Evolutionary conservation across 2,888 invertebrate genomes (phyloP), one percentile per base, ranked within the genome.

Genomic region (Polydrusus cervinus): DNA sequence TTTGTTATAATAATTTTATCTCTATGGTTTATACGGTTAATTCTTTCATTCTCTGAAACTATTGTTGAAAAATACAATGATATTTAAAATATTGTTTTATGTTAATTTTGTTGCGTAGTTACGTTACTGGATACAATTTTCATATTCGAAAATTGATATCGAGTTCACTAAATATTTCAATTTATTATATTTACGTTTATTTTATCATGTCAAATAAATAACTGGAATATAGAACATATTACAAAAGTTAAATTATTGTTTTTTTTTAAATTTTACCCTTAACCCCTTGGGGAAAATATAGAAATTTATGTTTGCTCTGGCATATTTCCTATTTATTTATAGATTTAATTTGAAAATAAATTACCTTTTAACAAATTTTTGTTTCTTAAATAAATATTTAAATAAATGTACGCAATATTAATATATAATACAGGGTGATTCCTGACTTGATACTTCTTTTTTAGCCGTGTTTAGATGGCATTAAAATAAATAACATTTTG

Each of bases 141-240:
- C 16, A 60, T 60, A 60, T 60, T 60, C 16, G 57, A 60, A 60
- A 16, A 38, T 60, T 60, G 57, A 60, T 60, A 60, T 38, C 14
- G 34, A 57, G 34, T 60, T 38, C 38, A 18, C 57, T 60, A 38
- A 38, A 60, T 60, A 60, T 60, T 60, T 60, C 57, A 60, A 16
- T 38, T 60, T 60, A 60, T 60, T 60, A 6, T 34, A 60, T 60
- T 60, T 14, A 38, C 57, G 11, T 60, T 60, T 60, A 60, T 60
- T 60, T 60, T 60, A 38, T 60, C 38, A 38, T 38, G 57, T 60
- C 57, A 60, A 60, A 60, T 60, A 60, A 60, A 60, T 60, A 60
- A 38, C 7, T 38, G 16, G 6, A 60, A 60, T 60, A 60, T 38
- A 38, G 38, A 60, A 38, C 57, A 38, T 18, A 38, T 38, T 38